These are phyloP conservation scores for Emydocephalus ijimae DNA, from an alignment of 2,113 vertebrate genomes.

Conservation along the genomic window DNA sequence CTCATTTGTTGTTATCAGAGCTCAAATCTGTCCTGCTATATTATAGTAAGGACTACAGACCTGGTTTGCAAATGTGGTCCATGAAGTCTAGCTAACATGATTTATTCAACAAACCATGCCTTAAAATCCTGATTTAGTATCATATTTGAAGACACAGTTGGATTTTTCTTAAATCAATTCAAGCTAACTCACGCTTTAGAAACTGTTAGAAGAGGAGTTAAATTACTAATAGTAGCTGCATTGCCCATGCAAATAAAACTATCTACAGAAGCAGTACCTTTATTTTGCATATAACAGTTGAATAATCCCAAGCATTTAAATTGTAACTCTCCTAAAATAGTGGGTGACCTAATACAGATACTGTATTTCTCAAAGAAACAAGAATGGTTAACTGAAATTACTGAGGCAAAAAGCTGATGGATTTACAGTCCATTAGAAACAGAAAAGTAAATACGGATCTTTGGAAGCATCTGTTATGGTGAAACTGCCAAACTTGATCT, in stretches of 20 bases:
- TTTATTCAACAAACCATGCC: not conserved
- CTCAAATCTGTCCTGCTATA: not conserved
- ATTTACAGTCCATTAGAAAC: not conserved
- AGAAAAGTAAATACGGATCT: not conserved
- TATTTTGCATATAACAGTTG: not conserved
- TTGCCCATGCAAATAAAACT: not conserved
- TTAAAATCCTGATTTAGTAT: not conserved
- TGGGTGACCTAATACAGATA: not conserved
- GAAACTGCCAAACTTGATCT: not conserved
- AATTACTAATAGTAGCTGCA: not conserved
- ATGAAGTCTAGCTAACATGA: not conserved
- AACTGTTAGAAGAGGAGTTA: not conserved
- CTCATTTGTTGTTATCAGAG: not conserved
- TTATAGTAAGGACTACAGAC: not conserved
- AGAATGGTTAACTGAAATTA: not conserved
- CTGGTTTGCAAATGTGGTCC: not conserved
- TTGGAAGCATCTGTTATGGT: not conserved
- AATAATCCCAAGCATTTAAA: not conserved
- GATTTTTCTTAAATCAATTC: not conserved
- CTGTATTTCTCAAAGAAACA: not conserved
- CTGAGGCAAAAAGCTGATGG: not conserved
- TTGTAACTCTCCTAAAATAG: not conserved
- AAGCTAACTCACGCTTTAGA: not conserved
- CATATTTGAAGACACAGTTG: not conserved
- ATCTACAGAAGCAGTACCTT: not conserved